Percentiles rank a stretch among this genome's conserved stretches.
These are phyloP conservation scores for Agrilus biguttatus DNA, from an alignment of 2,888 invertebrate species.

Conservation along the genomic window DNA sequence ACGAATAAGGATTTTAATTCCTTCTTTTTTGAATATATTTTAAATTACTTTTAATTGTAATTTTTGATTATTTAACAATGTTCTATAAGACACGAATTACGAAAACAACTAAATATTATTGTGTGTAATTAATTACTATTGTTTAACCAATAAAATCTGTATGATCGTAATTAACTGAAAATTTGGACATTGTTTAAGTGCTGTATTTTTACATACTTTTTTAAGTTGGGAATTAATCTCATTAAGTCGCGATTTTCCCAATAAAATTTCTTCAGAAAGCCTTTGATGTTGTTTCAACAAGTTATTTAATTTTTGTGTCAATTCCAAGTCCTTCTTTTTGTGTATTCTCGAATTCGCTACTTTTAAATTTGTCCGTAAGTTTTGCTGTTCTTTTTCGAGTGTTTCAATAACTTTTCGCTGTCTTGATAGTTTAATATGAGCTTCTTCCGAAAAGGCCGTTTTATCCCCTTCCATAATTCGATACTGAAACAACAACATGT, in stretches of 20 bases:
- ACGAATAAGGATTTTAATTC: too few species aligned
- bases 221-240: constrained; percentile 39
- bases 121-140: too few species aligned
- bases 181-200: too few species aligned
- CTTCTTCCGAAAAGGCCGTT: constrained; percentile 53
- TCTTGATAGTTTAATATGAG: constrained; percentile 47
- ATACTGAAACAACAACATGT: constrained; percentile 32
- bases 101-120: too few species aligned
- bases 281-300: constrained; percentile 42
- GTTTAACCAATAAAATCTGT: too few species aligned
- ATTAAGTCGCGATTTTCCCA: constrained; percentile 26
- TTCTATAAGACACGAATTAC: too few species aligned
- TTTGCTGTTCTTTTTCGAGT: constrained; percentile 46
- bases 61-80: too few species aligned
- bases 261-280: constrained; percentile 23
- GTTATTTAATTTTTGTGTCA: constrained; percentile 36
- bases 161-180: too few species aligned
- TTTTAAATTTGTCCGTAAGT: constrained; percentile 45
- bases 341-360: constrained; percentile 43
- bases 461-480: constrained; percentile 74
- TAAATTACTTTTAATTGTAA: too few species aligned
- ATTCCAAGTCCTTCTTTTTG: constrained; percentile 37
- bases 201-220: constrained; percentile 4
- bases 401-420: constrained; percentile 47
- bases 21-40: too few species aligned